phyloP scores from a whole-genome alignment of 2,113 vertebrate species.

The Ciconia maguari region DNA sequence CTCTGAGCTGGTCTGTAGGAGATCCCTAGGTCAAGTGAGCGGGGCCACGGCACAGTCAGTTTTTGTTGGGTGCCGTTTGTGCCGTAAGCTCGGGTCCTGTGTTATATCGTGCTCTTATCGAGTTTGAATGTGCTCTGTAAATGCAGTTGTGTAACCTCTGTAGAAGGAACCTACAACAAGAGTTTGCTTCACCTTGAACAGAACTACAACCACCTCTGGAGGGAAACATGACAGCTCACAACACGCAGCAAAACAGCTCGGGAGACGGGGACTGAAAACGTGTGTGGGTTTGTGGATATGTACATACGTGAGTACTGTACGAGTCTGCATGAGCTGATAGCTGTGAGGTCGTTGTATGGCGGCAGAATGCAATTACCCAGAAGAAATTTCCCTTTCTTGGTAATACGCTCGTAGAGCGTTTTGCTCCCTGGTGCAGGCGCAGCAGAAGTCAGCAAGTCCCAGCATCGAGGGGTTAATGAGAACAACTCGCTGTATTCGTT shows the following conservation, averaged over 20 bases:
- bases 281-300: accelerated
- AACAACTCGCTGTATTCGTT: neutral
- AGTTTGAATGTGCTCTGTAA: neutral
- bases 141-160: neutral
- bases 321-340: neutral
- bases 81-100: accelerated
- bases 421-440: neutral
- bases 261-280: neutral
- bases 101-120: accelerated
- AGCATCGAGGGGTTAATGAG: neutral
- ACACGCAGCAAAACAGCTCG: neutral
- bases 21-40: accelerated
- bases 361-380: neutral
- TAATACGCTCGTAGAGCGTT: neutral
- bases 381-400: constrained; percentile 3
- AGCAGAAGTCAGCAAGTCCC: neutral
- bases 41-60: accelerated
- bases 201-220: neutral
- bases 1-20: neutral
- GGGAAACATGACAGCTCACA: constrained; percentile 1
- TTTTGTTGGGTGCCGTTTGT: neutral
- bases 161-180: neutral
- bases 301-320: accelerated
- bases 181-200: neutral
- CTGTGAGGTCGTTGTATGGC: neutral